Percentiles rank a stretch among this genome's conserved stretches.
Conservation (phyloP, 2,113 vertebrate species). For the Cairina moschata region DNA sequence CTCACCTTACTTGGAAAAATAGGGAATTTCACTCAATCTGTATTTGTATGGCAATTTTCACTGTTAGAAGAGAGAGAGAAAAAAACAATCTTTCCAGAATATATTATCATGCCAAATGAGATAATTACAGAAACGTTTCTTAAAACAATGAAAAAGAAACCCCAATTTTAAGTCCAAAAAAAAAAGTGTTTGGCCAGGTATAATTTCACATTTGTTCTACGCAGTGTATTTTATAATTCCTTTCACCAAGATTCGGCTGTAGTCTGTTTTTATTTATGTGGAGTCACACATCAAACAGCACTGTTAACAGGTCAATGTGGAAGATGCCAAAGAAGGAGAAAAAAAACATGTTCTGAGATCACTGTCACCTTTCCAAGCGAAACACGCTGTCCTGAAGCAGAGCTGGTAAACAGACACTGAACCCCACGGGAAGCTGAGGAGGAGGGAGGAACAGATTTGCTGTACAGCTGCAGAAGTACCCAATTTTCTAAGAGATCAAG, state of each 20-base stretch:
- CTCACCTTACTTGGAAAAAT: conserved; percentile 13
- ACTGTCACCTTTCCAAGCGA: neutral
- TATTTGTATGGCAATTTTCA: neutral
- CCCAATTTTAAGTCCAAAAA: neutral
- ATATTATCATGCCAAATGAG: neutral
- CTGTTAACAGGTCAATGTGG: neutral
- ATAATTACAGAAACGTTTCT: neutral
- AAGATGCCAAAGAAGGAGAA: neutral
- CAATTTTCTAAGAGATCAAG: neutral
- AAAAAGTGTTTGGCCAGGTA: neutral
- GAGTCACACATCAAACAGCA: neutral
- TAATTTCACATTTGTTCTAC: neutral
- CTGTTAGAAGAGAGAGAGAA: neutral
- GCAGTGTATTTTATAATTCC: neutral
- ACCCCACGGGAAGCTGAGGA: neutral
- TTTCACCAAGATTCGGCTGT: neutral
- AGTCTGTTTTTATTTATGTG: neutral
- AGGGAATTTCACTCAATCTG: neutral
- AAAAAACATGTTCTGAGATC: neutral
- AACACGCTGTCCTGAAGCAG: neutral
- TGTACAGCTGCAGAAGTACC: neutral
- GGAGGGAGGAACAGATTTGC: neutral
- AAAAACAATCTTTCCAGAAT: neutral
- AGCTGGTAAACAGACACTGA: neutral
- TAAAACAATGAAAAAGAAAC: neutral